Evolutionary conservation across 2,888 invertebrate genomes (phyloP).

Genomic region (Amphipyra tragopoginis): DNA sequence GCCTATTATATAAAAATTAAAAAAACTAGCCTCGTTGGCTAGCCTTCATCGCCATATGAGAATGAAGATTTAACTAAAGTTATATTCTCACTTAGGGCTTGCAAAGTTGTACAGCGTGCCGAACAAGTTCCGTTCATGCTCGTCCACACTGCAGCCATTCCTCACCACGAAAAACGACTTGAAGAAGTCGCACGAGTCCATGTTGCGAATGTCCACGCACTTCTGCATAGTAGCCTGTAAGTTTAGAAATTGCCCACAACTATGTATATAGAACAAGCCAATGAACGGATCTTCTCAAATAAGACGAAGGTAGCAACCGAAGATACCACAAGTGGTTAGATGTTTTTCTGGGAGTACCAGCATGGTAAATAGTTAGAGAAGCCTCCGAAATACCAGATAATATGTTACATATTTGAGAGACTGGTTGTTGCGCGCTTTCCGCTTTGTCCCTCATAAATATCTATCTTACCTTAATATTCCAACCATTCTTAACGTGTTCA

Average conservation of each 20-base stretch:
- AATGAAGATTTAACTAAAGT: background rate
- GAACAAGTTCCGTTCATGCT: constrained; percentile 59
- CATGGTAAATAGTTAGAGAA: too few species aligned
- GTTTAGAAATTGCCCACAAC: background rate
- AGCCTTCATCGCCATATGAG: too few species aligned
- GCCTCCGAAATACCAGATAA: background rate
- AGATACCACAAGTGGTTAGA: too few species aligned
- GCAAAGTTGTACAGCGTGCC: constrained; percentile 69
- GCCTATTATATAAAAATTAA: too few species aligned
- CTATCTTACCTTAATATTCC: constrained; percentile 69
- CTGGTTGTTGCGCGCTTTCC: background rate
- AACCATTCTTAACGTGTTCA: constrained; percentile 68
- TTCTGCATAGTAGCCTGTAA: constrained; percentile 76
- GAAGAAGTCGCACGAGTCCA: constrained; percentile 75
- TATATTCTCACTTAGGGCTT: constrained; percentile 62
- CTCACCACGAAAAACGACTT: constrained; percentile 65
- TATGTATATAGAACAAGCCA: too few species aligned
- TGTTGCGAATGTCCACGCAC: constrained; percentile 77
- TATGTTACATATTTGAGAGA: background rate
- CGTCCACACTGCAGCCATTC: constrained; percentile 65
- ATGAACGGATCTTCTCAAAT: too few species aligned
- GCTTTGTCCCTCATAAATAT: background rate
- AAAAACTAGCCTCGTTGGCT: too few species aligned
- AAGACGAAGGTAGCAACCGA: too few species aligned
- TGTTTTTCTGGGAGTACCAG: too few species aligned